phyloP scores from a whole-genome alignment of 2,888 invertebrate genomes.

The Anaspis maculata region DNA sequence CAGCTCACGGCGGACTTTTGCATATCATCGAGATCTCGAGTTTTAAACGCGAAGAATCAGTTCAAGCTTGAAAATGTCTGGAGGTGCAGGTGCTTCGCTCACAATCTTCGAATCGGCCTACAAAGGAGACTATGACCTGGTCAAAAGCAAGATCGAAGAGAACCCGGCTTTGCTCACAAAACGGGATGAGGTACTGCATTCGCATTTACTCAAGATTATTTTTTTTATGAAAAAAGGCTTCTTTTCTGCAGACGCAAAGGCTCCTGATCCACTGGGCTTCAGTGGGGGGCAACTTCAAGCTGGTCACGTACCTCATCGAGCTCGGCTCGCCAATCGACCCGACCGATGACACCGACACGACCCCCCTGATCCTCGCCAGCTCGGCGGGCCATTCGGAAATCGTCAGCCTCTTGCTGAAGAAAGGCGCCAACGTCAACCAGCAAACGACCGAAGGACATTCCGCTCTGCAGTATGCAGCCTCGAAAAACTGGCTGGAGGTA shows the following conservation, averaged over 20 bases:
- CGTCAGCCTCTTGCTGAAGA: slow-evolving; percentile 55
- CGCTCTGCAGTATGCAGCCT: slow-evolving; percentile 76
- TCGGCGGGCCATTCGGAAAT: slow-evolving; percentile 67
- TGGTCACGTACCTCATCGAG: slow-evolving; percentile 61
- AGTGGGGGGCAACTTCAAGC: slow-evolving; percentile 65
- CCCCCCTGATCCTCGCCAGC: slow-evolving; percentile 70
- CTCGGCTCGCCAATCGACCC: slow-evolving; percentile 60
- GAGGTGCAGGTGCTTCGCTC: not conserved
- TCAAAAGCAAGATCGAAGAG: slow-evolving; percentile 55
- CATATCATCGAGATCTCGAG: not conserved
- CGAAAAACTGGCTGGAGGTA: slow-evolving; percentile 70
- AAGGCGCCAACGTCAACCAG: slow-evolving; percentile 66
- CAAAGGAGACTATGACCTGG: slow-evolving; percentile 60
- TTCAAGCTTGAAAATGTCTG: not conserved
- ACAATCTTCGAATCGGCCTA: slow-evolving; percentile 60
- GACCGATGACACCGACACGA: slow-evolving; percentile 66
- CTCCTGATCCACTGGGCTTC: slow-evolving; percentile 74
- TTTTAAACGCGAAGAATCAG: slow-evolving; percentile 1
- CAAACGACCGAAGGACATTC: slow-evolving; percentile 68
- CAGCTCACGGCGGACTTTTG: not conserved
- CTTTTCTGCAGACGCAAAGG: slow-evolving; percentile 52
- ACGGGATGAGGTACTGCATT: slow-evolving; percentile 48
- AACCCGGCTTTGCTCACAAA: slow-evolving; percentile 44
- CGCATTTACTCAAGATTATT: slow-evolving; percentile 6
- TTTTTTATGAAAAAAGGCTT: not conserved